Evolutionary conservation across 2,797 vertebrate species (phyloP), one percentile per base, ranked within the genome.

Genomic region (Schizopygopsis malacanthus): DNA sequence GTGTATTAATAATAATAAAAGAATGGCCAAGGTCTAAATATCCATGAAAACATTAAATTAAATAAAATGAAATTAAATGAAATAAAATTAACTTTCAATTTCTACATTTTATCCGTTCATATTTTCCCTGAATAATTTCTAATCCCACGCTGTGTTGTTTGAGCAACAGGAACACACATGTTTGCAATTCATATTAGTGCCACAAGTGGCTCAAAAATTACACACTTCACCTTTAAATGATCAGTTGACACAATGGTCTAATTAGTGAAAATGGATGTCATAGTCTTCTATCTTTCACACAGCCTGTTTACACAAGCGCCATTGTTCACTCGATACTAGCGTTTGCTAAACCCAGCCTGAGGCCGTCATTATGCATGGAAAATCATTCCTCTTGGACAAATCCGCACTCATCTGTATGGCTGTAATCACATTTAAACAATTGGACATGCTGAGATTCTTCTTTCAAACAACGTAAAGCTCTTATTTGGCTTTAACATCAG

Each of bases 341-440:
- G 4, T 87, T 63, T 15, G 18, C 82, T 83, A 75, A 89, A 86
- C 82, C 87, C 72, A 37, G 82, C 89, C 85, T 81, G 76, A 86
- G 86, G 90, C 90, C 8, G 10, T 73, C 43, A 81, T 85, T 81
- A 85, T 85, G 84, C 83, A 76, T 88, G 85, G 81, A 72, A 89
- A 88, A 90, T 88, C 88, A 84, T 78, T 89, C 88, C 87, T 88
- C 87, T 89, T 87, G 85, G 86, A 85, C 80, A 75, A 82, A 83
- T 89, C 86, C 54, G 20, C 88, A 82, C 67, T 37, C 79, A 83
- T 89, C 76, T 65, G 16, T 73, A 70, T 2, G 25, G 63, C 63
- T 85, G 89, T 90, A 90, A 90, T 90, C 86, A 82, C 82, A 67
- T 89, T 89, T 83, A 72, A 77, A 85, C 79, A 86, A 89, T 90